Percentiles rank a stretch among this genome's conserved stretches.
These are phyloP conservation scores for Spongilla lacustris DNA, from an alignment of 37 sponge, comb jelly and placozoan species.

Conservation along the genomic window DNA sequence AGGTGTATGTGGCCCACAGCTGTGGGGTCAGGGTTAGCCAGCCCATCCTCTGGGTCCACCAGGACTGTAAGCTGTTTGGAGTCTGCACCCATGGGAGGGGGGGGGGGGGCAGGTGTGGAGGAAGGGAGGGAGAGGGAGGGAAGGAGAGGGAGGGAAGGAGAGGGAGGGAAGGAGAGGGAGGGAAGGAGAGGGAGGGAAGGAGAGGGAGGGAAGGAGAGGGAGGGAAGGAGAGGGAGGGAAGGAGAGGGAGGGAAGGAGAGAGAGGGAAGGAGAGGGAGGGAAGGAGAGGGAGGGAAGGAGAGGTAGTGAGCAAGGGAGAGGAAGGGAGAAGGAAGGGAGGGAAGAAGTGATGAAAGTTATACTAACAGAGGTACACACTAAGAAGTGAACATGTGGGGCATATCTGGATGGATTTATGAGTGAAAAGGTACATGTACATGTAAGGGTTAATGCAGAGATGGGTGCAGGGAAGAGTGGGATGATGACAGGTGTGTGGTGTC, in stretches of 20 bases:
- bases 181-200: neutral
- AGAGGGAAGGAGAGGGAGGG: neutral
- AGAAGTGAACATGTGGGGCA: too few species aligned
- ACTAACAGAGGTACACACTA: too few species aligned
- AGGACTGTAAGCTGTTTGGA: constrained; percentile 13
- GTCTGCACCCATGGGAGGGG: constrained; percentile 10
- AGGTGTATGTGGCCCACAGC: constrained; percentile 26
- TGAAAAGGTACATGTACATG: too few species aligned
- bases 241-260: neutral
- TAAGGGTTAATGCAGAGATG: too few species aligned
- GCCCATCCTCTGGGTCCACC: neutral
- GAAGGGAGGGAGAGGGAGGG: neutral
- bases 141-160: neutral
- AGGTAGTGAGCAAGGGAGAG: neutral
- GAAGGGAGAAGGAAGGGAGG: neutral
- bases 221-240: neutral
- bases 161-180: constrained; percentile 7
- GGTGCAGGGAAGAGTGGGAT: too few species aligned
- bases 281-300: neutral
- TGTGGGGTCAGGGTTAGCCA: neutral
- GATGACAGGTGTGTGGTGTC: too few species aligned
- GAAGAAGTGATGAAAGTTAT: constrained; percentile 9
- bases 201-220: neutral
- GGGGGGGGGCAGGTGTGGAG: neutral
- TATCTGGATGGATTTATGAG: too few species aligned